Conservation (phyloP, 2,797 vertebrate genomes). For the Lindbergichthys nudifrons region DNA sequence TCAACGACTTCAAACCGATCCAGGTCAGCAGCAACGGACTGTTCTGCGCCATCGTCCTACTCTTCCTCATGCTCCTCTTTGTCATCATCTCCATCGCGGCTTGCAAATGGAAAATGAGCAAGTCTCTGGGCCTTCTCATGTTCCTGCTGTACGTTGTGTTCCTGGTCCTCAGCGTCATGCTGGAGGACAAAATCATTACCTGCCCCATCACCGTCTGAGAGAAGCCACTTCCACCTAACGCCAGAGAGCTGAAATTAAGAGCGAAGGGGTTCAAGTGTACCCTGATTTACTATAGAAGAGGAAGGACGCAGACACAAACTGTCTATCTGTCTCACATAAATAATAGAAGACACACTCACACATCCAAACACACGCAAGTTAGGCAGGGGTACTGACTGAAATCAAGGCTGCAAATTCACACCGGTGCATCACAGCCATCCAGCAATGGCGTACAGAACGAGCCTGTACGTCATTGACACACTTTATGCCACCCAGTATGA, state of each 20-base stretch:
- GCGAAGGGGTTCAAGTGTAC: constrained; percentile 1
- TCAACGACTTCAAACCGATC: constrained; percentile 86
- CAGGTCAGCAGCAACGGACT: constrained; percentile 97
- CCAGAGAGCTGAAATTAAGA: constrained; percentile 1
- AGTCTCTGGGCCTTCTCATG: constrained; percentile 93
- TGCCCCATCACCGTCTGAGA: constrained; percentile 92
- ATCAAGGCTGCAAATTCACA: constrained; percentile 19
- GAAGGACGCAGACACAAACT: constrained; percentile 24
- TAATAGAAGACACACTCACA: constrained; percentile 14
- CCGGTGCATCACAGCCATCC: constrained; percentile 14
- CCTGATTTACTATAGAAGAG: constrained; percentile 25
- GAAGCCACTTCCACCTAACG: not conserved
- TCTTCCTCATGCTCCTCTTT: constrained; percentile 99
- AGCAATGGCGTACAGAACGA: constrained; percentile 5
- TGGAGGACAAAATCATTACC: constrained; percentile 93
- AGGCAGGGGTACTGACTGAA: constrained; percentile 29
- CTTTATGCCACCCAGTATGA: constrained; percentile 20
- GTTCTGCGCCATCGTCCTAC: constrained; percentile 98
- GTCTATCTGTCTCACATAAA: constrained; percentile 32
- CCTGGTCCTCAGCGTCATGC: constrained; percentile 94
- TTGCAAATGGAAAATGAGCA: constrained; percentile 98
- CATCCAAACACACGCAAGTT: constrained; percentile 1
- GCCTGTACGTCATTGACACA: constrained; percentile 15
- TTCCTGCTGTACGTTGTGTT: constrained; percentile 96
- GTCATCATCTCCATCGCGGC: constrained; percentile 95